Percentiles rank a stretch among this genome's conserved stretches.
These are phyloP conservation scores for Dromococcyx pavoninus DNA, from an alignment of 2,797 vertebrate genomes.

Conservation along the genomic window DNA sequence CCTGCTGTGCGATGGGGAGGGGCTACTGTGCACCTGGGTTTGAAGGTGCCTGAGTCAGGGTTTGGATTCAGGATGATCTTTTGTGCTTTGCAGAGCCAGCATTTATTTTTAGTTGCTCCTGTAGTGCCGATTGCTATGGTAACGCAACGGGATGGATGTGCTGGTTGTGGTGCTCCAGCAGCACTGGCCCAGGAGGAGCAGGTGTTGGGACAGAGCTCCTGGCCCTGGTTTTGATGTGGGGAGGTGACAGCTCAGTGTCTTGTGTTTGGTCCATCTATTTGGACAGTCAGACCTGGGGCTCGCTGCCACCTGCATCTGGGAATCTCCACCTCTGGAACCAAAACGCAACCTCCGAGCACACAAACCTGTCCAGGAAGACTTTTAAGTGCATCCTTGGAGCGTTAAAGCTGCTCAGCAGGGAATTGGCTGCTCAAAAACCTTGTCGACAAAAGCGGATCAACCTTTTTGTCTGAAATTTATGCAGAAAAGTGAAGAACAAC, in stretches of 20 bases:
- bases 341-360: background rate
- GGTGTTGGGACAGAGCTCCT: background rate
- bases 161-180: background rate
- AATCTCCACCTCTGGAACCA: background rate
- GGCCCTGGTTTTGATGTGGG: rapidly evolving
- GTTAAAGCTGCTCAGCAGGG: background rate
- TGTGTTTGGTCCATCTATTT: rapidly evolving
- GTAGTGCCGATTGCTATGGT: constrained; percentile 14
- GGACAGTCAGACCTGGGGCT: background rate
- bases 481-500: rapidly evolving
- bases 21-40: rapidly evolving
- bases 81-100: background rate
- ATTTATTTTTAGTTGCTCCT: constrained; percentile 14
- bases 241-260: rapidly evolving
- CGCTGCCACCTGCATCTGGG: rapidly evolving
- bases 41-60: background rate
- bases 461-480: background rate
- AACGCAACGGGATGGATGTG: background rate
- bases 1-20: rapidly evolving
- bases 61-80: background rate
- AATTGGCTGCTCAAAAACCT: background rate
- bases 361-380: background rate
- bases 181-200: background rate
- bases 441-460: background rate
- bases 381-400: background rate